phyloP scores from a whole-genome alignment of 1,140 invertebrate species.

The Platorchestia sp. region DNA sequence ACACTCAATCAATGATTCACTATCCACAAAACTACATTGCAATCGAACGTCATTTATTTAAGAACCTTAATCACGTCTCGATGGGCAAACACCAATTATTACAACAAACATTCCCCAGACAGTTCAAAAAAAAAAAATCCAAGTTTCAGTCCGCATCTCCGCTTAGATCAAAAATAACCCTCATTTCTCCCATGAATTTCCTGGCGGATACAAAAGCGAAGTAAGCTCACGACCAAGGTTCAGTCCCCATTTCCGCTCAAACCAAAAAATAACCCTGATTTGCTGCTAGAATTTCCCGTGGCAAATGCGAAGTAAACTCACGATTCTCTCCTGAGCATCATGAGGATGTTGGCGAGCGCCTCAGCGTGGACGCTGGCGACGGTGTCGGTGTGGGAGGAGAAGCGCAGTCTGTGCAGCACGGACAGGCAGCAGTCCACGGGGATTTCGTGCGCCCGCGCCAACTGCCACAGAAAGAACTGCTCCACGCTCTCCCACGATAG shows the following conservation, averaged over 20 bases:
- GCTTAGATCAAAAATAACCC: not conserved
- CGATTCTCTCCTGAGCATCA: slow-evolving; percentile 93
- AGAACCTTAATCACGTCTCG: not conserved
- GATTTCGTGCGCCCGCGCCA: slow-evolving; percentile 92
- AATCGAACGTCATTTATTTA: not conserved
- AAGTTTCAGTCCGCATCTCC: not conserved
- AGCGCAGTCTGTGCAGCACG: slow-evolving; percentile 90
- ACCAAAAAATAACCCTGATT: not conserved
- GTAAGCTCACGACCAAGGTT: slow-evolving; percentile 74
- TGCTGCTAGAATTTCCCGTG: not conserved
- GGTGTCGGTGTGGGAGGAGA: slow-evolving; percentile 90
- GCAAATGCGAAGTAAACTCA: slow-evolving; percentile 70
- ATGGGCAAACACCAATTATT: not conserved
- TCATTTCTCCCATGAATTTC: not conserved
- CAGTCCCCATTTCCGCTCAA: not conserved
- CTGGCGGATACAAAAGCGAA: not conserved
- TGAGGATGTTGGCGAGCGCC: slow-evolving; percentile 89
- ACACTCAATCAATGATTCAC: not conserved
- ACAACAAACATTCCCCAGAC: not conserved
- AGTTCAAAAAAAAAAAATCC: not conserved
- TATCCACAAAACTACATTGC: not conserved
- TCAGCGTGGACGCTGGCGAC: slow-evolving; percentile 89
- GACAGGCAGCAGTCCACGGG: slow-evolving; percentile 90
- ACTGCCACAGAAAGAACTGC: slow-evolving; percentile 96
- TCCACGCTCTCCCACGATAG: slow-evolving; percentile 96